Conservation (phyloP, 2,113 vertebrate genomes). For the Indri indri region DNA sequence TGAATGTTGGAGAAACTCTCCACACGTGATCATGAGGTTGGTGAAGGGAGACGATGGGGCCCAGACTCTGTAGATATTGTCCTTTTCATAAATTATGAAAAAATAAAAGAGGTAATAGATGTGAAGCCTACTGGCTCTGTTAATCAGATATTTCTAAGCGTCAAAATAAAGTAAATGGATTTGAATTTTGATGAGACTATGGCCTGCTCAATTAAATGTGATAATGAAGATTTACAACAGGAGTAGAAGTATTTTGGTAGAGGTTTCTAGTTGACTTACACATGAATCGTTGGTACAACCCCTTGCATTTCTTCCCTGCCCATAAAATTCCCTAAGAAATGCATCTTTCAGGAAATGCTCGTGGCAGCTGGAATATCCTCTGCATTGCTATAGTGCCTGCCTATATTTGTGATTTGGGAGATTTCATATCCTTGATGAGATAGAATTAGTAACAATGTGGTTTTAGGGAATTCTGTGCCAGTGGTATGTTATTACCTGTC, state of each 20-base stretch:
- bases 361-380: not conserved
- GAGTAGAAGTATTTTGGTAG: not conserved
- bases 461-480: not conserved
- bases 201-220: not conserved
- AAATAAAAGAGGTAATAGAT: not conserved
- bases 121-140: not conserved
- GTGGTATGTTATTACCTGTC: not conserved
- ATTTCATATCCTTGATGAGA: not conserved
- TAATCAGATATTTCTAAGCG: constrained; percentile 42
- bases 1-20: constrained; percentile 89
- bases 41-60: not conserved
- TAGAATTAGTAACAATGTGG: not conserved
- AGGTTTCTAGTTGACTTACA: not conserved
- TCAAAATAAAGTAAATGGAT: constrained; percentile 39
- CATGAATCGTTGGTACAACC: not conserved
- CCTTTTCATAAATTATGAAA: not conserved
- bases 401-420: not conserved
- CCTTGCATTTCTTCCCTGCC: not conserved
- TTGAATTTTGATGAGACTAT: constrained; percentile 25
- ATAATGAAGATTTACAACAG: constrained; percentile 5
- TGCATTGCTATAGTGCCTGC: not conserved
- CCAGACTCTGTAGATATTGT: not conserved
- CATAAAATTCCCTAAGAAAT: not conserved
- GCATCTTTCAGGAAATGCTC: not conserved
- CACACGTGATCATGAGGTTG: not conserved